Evolutionary conservation across 2,113 vertebrate genomes (phyloP).

Genomic region (Protomyctophum bolini): DNA sequence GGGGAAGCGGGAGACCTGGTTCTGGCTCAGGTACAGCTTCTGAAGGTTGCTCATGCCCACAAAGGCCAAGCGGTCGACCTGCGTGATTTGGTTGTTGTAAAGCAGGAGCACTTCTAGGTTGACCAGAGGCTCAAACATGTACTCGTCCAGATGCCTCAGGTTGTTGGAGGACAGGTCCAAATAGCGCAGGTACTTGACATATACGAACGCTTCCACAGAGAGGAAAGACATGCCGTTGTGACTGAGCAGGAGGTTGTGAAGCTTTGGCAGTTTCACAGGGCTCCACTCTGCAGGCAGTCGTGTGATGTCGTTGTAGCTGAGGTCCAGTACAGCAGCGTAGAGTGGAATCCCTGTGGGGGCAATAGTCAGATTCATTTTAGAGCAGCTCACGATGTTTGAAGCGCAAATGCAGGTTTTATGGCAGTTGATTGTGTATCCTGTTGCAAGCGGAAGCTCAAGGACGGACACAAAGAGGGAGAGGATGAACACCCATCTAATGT

Average conservation of each 20-base stretch:
- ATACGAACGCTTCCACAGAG: conserved; percentile 88
- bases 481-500: conserved; percentile 50
- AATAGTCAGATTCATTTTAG: conserved; percentile 84
- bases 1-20: conserved; percentile 90
- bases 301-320: conserved; percentile 90
- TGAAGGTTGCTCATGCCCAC: conserved; percentile 83
- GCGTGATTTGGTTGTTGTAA: conserved; percentile 90
- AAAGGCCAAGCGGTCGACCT: conserved; percentile 90
- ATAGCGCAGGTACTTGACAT: conserved; percentile 87
- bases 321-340: conserved; percentile 87
- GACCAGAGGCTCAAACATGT: conserved; percentile 86
- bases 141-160: conserved; percentile 84
- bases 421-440: conserved; percentile 77
- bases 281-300: conserved; percentile 88
- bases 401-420: conserved; percentile 90
- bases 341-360: conserved; percentile 82
- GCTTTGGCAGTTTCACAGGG: conserved; percentile 77
- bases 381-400: conserved; percentile 96
- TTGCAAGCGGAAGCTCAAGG: conserved; percentile 52
- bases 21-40: conserved; percentile 95
- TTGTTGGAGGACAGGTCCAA: conserved; percentile 94
- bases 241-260: conserved; percentile 89
- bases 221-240: conserved; percentile 91
- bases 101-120: conserved; percentile 91
- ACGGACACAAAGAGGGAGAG: conserved; percentile 61